Conservation (phyloP, 2,797 vertebrate species). For the Avahi laniger region DNA sequence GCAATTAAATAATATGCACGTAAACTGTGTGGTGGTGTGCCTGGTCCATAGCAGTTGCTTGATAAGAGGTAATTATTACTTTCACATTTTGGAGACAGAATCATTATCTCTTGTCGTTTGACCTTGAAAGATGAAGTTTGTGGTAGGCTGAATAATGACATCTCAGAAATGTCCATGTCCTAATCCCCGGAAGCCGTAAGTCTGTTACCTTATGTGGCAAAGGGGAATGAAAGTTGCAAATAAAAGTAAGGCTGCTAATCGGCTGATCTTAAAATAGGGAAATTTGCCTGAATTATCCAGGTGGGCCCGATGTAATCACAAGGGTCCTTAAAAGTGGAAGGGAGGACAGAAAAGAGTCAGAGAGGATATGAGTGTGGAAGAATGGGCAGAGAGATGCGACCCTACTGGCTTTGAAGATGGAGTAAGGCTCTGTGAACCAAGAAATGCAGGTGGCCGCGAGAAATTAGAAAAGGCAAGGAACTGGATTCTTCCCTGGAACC, state of each 20-base stretch:
- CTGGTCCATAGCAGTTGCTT: neutral
- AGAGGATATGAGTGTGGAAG: neutral
- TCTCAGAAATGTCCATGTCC: neutral
- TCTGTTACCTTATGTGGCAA: neutral
- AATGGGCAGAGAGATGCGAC: neutral
- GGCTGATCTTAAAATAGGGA: neutral
- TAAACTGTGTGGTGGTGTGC: neutral
- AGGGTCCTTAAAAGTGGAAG: neutral
- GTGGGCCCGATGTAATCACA: neutral
- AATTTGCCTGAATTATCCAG: neutral
- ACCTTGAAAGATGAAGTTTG: neutral
- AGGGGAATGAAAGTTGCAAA: neutral
- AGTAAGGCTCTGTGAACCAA: neutral
- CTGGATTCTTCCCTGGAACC: neutral
- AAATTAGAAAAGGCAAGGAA: neutral
- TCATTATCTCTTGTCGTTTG: neutral
- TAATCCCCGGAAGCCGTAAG: neutral
- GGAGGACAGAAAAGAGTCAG: neutral
- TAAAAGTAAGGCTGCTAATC: neutral
- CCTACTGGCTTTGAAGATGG: neutral
- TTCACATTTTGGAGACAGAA: conserved; percentile 9
- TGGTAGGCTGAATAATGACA: neutral
- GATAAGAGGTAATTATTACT: neutral
- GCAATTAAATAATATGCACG: neutral
- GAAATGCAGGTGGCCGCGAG: neutral